These are phyloP conservation scores for Hofmannophila pseudospretella DNA, from an alignment of 2,888 invertebrate genomes.

Conservation along the genomic window DNA sequence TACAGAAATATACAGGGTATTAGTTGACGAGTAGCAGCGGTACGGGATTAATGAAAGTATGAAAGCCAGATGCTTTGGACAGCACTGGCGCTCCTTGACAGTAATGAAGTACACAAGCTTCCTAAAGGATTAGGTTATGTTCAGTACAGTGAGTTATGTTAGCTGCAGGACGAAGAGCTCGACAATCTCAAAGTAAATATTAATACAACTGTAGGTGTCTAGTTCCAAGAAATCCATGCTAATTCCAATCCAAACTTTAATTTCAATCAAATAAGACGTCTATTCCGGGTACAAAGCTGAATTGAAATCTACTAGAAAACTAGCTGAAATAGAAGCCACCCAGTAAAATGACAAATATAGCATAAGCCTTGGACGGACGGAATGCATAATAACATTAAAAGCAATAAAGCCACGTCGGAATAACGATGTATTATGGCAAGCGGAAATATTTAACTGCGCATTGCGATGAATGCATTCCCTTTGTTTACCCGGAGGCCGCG, in stretches of 20 bases:
- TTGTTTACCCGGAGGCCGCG: conserved; percentile 34
- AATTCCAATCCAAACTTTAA: too few relatives aligned
- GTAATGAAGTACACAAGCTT: neutral
- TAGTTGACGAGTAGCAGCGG: neutral
- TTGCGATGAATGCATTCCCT: conserved; percentile 40
- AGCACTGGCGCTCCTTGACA: neutral
- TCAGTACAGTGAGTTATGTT: neutral
- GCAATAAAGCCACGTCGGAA: conserved; percentile 32
- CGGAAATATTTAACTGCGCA: conserved; percentile 55
- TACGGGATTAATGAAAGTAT: neutral
- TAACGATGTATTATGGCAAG: conserved; percentile 40
- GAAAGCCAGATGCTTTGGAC: too few relatives aligned
- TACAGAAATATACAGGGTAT: too few relatives aligned
- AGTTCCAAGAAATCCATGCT: too few relatives aligned
- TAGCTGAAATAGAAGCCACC: conserved; percentile 15
- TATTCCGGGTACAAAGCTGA: conserved; percentile 1
- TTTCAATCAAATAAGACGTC: neutral
- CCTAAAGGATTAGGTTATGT: neutral
- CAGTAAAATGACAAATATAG: conserved; percentile 41
- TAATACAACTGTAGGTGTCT: too few relatives aligned
- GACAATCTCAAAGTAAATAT: too few relatives aligned
- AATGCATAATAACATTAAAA: conserved; percentile 48
- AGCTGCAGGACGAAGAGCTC: too few relatives aligned
- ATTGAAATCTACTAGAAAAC: conserved; percentile 12
- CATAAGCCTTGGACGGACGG: conserved; percentile 36